Percentiles rank a stretch among this genome's conserved stretches.
These are phyloP conservation scores for Mionectes macconnelli DNA, from an alignment of 2,113 vertebrate species.

Conservation along the genomic window DNA sequence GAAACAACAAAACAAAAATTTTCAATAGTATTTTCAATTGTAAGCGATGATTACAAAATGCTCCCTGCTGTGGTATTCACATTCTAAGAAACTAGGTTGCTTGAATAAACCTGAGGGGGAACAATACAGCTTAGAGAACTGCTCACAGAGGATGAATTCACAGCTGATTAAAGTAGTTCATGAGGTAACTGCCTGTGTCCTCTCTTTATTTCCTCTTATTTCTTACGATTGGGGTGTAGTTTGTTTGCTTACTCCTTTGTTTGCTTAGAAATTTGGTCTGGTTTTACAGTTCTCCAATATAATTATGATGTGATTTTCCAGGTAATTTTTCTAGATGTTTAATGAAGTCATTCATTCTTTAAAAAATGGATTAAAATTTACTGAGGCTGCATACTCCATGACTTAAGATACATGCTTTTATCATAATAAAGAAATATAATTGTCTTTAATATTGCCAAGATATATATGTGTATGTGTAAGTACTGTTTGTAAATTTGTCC, in stretches of 20 bases:
- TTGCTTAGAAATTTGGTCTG: neutral
- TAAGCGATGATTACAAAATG: neutral
- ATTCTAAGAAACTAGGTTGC: neutral
- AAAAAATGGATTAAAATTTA: neutral
- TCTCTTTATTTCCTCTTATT: neutral
- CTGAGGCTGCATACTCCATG: neutral
- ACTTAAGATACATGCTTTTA: neutral
- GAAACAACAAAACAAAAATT: neutral
- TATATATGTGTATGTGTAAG: neutral
- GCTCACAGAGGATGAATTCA: neutral
- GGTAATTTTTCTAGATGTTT: neutral
- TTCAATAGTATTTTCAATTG: neutral
- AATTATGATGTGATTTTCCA: neutral
- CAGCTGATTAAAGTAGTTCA: neutral
- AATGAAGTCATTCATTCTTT: neutral
- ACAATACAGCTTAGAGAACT: neutral
- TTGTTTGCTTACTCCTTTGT: neutral
- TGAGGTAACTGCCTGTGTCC: neutral
- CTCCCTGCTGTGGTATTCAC: neutral
- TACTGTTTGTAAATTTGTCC: neutral
- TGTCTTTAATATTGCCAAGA: neutral
- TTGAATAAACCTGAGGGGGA: neutral
- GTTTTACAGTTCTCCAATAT: neutral
- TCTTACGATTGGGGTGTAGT: neutral
- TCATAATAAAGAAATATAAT: neutral